Percentiles rank a stretch among this genome's conserved stretches.
Evolutionary conservation across 2,113 vertebrate genomes (phyloP).

Genomic region (Cyprinus carpio): DNA sequence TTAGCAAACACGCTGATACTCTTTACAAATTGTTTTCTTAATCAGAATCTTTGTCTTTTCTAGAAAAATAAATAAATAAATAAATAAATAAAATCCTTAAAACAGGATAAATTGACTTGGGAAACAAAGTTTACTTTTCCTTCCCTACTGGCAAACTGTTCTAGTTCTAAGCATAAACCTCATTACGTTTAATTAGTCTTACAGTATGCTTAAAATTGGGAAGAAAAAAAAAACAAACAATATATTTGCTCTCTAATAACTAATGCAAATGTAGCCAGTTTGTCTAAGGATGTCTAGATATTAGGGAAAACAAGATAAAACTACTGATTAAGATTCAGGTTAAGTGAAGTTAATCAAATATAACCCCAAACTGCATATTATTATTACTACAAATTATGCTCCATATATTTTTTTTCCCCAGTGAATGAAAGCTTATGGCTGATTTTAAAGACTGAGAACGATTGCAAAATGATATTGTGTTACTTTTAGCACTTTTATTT

Average conservation of each 20-base stretch:
- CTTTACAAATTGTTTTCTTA: background rate
- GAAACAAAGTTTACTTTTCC: background rate
- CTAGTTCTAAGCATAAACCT: background rate
- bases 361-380: background rate
- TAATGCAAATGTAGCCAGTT: background rate
- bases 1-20: background rate
- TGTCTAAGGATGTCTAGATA: background rate
- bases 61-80: background rate
- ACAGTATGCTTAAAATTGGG: background rate
- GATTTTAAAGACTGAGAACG: too few relatives aligned
- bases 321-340: background rate
- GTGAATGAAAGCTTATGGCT: background rate
- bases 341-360: background rate
- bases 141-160: background rate
- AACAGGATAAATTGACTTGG: background rate
- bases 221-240: background rate
- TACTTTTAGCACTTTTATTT: background rate
- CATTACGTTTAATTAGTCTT: background rate
- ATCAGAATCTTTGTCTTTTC: background rate
- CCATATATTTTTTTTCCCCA: background rate
- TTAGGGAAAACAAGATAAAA: background rate
- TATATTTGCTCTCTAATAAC: background rate
- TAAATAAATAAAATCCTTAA: background rate
- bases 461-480: too few relatives aligned
- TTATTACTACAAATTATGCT: background rate